These are phyloP conservation scores for Phylloscopus collybita DNA, from an alignment of 2,797 vertebrate species.

Conservation along the genomic window DNA sequence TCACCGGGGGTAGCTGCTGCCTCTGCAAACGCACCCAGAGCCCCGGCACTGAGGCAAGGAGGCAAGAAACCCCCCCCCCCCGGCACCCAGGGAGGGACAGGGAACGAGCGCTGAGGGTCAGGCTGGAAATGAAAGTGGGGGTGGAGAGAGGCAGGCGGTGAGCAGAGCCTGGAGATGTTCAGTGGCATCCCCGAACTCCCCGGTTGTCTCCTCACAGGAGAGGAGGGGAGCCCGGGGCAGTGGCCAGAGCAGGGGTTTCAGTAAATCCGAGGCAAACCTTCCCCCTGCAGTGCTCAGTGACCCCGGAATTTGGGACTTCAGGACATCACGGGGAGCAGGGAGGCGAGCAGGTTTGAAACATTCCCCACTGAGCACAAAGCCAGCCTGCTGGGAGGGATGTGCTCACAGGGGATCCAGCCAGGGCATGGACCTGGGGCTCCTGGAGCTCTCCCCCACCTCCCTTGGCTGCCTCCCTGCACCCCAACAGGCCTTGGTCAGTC, in stretches of 20 bases:
- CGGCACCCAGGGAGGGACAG: neutral
- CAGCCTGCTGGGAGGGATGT: neutral
- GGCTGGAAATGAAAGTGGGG: neutral
- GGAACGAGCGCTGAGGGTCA: neutral
- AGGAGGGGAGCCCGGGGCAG: neutral
- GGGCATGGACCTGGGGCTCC: accelerated
- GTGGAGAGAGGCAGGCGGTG: neutral
- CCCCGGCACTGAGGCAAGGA: neutral
- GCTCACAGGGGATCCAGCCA: neutral
- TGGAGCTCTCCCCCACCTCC: neutral
- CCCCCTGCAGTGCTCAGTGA: neutral
- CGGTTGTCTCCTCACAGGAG: accelerated
- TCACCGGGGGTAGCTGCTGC: neutral
- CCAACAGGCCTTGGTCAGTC: accelerated
- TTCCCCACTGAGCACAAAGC: neutral
- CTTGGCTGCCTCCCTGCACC: accelerated
- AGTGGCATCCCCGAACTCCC: neutral
- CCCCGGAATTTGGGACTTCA: neutral
- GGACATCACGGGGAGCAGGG: accelerated
- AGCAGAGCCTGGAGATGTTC: neutral
- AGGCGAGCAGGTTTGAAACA: neutral
- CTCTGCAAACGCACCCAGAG: neutral
- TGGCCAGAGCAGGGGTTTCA: neutral
- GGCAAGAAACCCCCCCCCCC: accelerated
- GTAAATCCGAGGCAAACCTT: neutral